Percentiles rank a stretch among this genome's conserved stretches.
These are phyloP conservation scores for Ectropis grisescens DNA, from an alignment of 1,140 invertebrate genomes.

Conservation along the genomic window DNA sequence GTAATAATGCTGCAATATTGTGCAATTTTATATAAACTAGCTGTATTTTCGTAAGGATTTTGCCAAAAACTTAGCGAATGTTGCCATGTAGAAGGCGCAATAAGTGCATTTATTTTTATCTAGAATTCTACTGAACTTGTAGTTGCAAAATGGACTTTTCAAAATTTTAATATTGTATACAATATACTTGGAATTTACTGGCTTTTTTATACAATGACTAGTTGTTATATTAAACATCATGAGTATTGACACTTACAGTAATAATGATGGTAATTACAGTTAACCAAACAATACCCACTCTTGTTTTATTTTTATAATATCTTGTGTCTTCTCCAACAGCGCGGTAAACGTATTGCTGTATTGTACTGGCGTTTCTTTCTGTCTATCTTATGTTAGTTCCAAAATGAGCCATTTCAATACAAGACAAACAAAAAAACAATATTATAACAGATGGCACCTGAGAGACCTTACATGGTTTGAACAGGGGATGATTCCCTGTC, in stretches of 20 bases:
- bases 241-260: slow-evolving; percentile 39
- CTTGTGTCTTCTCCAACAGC: too few species aligned
- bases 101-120: slow-evolving; percentile 61
- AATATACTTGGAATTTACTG: slow-evolving; percentile 36
- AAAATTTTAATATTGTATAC: slow-evolving; percentile 43
- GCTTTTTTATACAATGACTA: slow-evolving; percentile 54
- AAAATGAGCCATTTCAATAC: too few species aligned
- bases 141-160: slow-evolving; percentile 27
- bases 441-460: too few species aligned
- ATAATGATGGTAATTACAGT: slow-evolving; percentile 46
- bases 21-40: slow-evolving; percentile 14
- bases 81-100: slow-evolving; percentile 50
- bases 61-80: slow-evolving; percentile 36
- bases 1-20: slow-evolving; percentile 3
- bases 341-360: too few species aligned
- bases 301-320: slow-evolving; percentile 13
- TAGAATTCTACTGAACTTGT: slow-evolving; percentile 45
- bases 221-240: slow-evolving; percentile 40
- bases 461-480: too few species aligned
- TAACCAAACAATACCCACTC: slow-evolving; percentile 29
- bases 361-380: too few species aligned
- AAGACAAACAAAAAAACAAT: too few species aligned
- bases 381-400: too few species aligned
- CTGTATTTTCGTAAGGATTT: slow-evolving; percentile 17
- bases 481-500: too few species aligned